A percentile compares a stretch with the other conserved stretches of the same genome.
phyloP scores from a whole-genome alignment of 1,140 invertebrate species.

The Phenacoccus solenopsis region DNA sequence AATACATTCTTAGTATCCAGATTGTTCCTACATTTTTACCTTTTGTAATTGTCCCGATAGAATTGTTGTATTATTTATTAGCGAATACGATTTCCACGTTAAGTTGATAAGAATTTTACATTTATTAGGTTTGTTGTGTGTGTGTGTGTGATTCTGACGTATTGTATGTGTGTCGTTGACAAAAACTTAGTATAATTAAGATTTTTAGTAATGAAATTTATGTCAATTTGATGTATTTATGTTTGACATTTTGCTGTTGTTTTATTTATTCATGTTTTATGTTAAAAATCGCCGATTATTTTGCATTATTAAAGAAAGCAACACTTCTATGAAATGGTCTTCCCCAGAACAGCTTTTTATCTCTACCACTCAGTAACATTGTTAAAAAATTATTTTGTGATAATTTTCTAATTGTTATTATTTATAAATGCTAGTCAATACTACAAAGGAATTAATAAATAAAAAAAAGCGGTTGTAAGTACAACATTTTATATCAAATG shows the following conservation, averaged over 20 bases:
- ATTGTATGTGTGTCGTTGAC: not conserved
- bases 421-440: not conserved
- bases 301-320: too few species aligned
- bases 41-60: too few species aligned
- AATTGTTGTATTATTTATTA: too few species aligned
- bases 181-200: not conserved
- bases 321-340: too few species aligned
- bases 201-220: not conserved
- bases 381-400: not conserved
- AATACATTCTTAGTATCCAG: slow-evolving; percentile 2
- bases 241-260: too few species aligned
- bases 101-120: not conserved
- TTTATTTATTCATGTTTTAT: too few species aligned
- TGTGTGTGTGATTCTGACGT: not conserved
- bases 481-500: not conserved
- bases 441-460: slow-evolving; percentile 3
- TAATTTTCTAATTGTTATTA: slow-evolving; percentile 4
- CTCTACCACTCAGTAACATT: not conserved
- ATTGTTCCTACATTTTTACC: not conserved
- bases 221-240: not conserved
- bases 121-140: not conserved
- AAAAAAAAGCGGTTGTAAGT: not conserved
- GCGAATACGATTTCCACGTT: not conserved
- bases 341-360: too few species aligned
- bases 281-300: too few species aligned